Evolutionary conservation across 2,888 invertebrate species (phyloP).

Genomic region (Drosophila kambysellisi): DNA sequence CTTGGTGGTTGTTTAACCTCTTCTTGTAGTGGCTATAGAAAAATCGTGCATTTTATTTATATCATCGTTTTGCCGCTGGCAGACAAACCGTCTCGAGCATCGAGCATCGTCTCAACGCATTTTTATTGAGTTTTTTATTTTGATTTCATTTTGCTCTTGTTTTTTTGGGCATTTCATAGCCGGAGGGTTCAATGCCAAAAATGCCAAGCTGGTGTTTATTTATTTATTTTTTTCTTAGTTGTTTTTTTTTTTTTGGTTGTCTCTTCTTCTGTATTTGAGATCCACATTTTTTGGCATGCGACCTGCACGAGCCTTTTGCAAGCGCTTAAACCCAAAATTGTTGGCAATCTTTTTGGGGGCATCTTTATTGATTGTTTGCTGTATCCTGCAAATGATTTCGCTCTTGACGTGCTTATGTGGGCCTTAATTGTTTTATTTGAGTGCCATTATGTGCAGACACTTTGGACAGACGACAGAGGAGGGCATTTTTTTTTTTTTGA

Average conservation of each 20-base stretch:
- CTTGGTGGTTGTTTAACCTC: conserved; percentile 17
- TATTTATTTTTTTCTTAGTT: conserved; percentile 17
- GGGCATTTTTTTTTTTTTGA: conserved; percentile 19
- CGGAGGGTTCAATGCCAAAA: conserved; percentile 81
- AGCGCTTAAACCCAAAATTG: conserved; percentile 60
- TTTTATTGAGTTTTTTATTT: conserved; percentile 72
- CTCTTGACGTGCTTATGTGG: conserved; percentile 74
- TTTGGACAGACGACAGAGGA: conserved; percentile 47
- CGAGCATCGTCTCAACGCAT: conserved; percentile 66
- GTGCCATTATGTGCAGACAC: conserved; percentile 79
- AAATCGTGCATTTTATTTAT: conserved; percentile 74
- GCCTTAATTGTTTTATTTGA: conserved; percentile 79
- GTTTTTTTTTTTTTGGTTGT: not conserved
- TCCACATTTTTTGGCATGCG: conserved; percentile 80
- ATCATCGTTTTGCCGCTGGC: conserved; percentile 70
- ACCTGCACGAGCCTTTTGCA: conserved; percentile 78
- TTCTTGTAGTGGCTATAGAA: conserved; percentile 43
- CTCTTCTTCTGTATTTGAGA: conserved; percentile 5
- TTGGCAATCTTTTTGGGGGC: conserved; percentile 72
- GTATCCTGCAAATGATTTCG: conserved; percentile 77
- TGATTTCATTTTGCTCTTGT: conserved; percentile 60
- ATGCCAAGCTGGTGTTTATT: conserved; percentile 65
- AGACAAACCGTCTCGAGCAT: conserved; percentile 75
- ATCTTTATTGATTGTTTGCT: conserved; percentile 55
- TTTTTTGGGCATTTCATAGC: conserved; percentile 49